Conservation (phyloP, 1,140 invertebrate genomes). For the Arion vulgaris region DNA sequence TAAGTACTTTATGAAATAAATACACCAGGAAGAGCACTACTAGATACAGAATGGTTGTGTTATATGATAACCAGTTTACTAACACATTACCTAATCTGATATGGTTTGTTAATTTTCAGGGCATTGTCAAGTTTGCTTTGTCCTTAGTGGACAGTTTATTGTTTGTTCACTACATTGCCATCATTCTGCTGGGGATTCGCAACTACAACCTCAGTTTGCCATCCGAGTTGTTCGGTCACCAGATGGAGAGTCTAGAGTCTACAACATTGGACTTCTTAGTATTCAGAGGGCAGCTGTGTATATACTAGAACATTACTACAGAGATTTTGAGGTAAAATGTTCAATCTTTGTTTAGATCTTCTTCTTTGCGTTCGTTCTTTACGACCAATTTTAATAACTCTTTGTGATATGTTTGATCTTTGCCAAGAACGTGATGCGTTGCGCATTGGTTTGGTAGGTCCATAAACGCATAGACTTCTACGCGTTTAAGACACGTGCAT, state of each 20-base stretch:
- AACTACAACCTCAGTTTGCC: conserved; percentile 90
- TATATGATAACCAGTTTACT: no score
- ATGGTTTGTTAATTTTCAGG: conserved; percentile 68
- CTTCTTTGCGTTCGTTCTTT: no score
- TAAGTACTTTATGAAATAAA: no score
- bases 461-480: no score
- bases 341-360: neutral
- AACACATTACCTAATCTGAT: no score
- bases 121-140: conserved; percentile 90
- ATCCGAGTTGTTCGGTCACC: conserved; percentile 93
- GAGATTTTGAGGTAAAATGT: conserved; percentile 80
- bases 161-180: conserved; percentile 95
- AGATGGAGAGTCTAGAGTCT: conserved; percentile 84
- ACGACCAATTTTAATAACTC: no score
- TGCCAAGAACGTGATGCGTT: no score
- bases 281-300: conserved; percentile 95
- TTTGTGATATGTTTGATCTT: no score
- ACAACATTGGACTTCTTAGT: conserved; percentile 89
- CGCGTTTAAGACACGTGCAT: no score
- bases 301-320: conserved; percentile 95
- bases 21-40: no score
- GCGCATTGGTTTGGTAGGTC: no score
- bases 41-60: no score
- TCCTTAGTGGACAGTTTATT: conserved; percentile 92
- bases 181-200: conserved; percentile 93